Conservation (phyloP, 2,888 invertebrate genomes). For the Lathronympha strigana region DNA sequence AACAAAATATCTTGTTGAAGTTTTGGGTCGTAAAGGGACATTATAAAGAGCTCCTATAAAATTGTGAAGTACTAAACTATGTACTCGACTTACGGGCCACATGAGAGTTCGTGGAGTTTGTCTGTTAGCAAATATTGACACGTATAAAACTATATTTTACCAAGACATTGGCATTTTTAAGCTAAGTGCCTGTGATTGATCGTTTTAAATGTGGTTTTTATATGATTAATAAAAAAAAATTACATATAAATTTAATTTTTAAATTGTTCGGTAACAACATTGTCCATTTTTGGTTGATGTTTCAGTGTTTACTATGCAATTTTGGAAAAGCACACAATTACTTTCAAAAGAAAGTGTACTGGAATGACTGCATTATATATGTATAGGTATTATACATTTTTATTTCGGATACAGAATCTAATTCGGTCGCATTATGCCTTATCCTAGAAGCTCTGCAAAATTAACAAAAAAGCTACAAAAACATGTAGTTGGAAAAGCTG, state of each 20-base stretch:
- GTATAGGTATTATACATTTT: no score
- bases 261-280: no score
- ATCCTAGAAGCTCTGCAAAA: background rate
- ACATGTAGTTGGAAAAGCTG: slow-evolving; percentile 36
- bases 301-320: no score
- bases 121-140: background rate
- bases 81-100: background rate
- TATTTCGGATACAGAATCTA: background rate
- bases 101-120: background rate
- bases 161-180: background rate
- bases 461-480: slow-evolving; percentile 9
- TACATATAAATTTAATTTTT: no score
- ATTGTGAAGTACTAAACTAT: background rate
- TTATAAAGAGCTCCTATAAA: slow-evolving; percentile 19
- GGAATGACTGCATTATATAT: no score
- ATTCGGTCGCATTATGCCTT: background rate
- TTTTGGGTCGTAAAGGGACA: slow-evolving; percentile 25
- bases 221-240: no score
- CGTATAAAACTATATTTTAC: background rate
- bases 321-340: no score
- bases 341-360: no score
- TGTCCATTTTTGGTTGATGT: no score
- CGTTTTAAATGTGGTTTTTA: no score
- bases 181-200: background rate
- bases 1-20: slow-evolving; percentile 28